Percentiles rank a stretch among this genome's conserved stretches.
Evolutionary conservation across 2,113 vertebrate genomes (phyloP).

Genomic region (Cyanoderma ruficeps): DNA sequence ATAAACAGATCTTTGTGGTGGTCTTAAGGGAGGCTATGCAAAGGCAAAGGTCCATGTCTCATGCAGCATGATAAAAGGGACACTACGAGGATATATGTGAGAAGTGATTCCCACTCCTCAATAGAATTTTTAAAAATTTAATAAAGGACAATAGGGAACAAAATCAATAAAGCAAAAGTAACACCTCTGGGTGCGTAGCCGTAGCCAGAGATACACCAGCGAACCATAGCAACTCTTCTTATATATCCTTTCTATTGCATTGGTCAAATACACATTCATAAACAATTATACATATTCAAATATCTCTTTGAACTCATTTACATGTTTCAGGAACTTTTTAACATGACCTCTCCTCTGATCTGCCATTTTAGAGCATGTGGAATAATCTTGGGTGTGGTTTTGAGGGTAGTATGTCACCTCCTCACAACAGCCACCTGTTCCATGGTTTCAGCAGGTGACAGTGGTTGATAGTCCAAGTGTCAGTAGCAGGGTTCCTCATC

Average conservation of each 20-base stretch:
- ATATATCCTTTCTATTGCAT: not conserved
- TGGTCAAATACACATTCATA: not conserved
- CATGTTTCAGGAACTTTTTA: not conserved
- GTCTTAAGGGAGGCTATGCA: not conserved
- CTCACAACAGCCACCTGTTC: not conserved
- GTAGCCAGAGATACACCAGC: not conserved
- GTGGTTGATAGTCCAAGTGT: not conserved
- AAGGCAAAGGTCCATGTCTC: not conserved
- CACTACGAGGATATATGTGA: not conserved
- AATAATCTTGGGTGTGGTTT: not conserved
- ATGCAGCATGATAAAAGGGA: not conserved
- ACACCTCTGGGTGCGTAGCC: rapidly evolving
- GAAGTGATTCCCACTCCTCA: not conserved
- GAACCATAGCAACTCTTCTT: not conserved
- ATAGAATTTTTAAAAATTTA: not conserved
- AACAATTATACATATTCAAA: not conserved
- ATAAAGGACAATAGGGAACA: not conserved
- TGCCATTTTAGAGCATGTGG: rapidly evolving
- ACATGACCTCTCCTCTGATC: not conserved
- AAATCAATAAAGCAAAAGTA: not conserved
- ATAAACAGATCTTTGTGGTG: not conserved
- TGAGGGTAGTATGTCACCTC: not conserved
- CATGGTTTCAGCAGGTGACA: not conserved
- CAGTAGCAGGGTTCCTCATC: too few relatives aligned
- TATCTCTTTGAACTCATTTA: not conserved